Evolutionary conservation across 1,140 invertebrate species (phyloP).

Genomic region (Diprion similis): DNA sequence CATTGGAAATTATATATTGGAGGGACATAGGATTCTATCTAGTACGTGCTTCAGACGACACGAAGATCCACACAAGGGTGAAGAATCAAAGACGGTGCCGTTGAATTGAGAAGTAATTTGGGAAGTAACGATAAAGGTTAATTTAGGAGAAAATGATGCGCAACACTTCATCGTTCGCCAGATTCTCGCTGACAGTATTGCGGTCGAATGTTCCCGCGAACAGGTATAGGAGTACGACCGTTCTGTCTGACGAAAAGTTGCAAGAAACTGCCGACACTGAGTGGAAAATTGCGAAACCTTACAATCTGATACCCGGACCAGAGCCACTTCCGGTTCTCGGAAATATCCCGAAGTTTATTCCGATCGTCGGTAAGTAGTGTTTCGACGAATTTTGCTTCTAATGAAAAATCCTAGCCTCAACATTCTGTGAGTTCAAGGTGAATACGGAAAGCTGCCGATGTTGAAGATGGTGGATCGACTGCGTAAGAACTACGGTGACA

Average conservation of each 20-base stretch:
- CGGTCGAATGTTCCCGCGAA: background rate
- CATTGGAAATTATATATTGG: too few species aligned
- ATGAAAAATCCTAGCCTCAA: background rate
- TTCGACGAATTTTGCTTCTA: constrained; percentile 11
- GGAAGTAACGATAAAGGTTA: too few species aligned
- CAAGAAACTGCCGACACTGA: background rate
- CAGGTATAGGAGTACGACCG: background rate
- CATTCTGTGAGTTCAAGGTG: constrained; percentile 13
- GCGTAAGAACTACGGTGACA: constrained; percentile 17
- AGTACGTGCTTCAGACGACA: too few species aligned
- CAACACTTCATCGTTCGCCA: background rate
- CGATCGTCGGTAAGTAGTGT: constrained; percentile 29
- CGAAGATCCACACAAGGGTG: too few species aligned
- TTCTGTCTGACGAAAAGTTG: background rate
- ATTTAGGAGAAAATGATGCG: background rate
- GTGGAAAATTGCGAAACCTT: constrained; percentile 16
- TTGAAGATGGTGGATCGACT: background rate
- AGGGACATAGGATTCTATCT: too few species aligned
- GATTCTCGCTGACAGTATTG: background rate
- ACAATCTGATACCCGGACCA: constrained; percentile 48
- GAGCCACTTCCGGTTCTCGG: constrained; percentile 54
- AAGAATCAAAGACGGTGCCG: too few species aligned
- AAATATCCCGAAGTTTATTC: constrained; percentile 53
- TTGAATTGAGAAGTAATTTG: too few species aligned
- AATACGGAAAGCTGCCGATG: background rate